Conservation (phyloP, 2,888 invertebrate genomes). For the Caradrina clavipalpis region DNA sequence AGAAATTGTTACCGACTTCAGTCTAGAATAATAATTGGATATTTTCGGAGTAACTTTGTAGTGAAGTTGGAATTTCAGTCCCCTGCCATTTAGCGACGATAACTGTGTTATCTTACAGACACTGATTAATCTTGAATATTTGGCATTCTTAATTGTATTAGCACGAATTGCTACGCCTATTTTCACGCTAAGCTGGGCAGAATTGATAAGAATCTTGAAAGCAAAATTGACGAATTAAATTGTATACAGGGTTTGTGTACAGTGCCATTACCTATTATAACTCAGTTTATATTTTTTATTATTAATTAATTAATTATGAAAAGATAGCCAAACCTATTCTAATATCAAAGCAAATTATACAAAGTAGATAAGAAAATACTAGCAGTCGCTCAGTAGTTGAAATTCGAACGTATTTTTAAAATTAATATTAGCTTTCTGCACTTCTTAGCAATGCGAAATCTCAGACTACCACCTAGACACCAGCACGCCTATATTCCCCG, state of each 20-base stretch:
- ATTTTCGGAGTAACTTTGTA: conserved; percentile 48
- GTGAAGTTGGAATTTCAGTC: conserved; percentile 51
- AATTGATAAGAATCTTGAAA: neutral
- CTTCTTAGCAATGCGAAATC: too few species aligned
- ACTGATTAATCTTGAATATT: conserved; percentile 49
- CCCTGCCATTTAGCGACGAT: conserved; percentile 52
- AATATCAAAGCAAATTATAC: neutral
- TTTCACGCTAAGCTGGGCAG: conserved; percentile 11
- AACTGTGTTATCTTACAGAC: conserved; percentile 45
- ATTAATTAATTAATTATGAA: neutral
- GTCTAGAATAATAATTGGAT: conserved; percentile 74
- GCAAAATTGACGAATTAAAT: conserved; percentile 9
- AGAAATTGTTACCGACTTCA: conserved; percentile 75
- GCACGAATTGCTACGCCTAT: conserved; percentile 4
- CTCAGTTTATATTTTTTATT: neutral
- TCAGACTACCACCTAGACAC: too few species aligned
- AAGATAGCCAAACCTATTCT: neutral
- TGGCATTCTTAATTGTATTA: conserved; percentile 41
- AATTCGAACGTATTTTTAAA: too few species aligned
- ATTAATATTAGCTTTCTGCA: too few species aligned
- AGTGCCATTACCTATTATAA: neutral
- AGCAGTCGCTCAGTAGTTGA: too few species aligned
- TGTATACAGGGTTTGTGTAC: neutral
- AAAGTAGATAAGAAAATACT: too few species aligned
- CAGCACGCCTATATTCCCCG: too few species aligned